These are phyloP conservation scores for Picathartes gymnocephalus DNA, from an alignment of 2,113 vertebrate genomes.

Conservation along the genomic window DNA sequence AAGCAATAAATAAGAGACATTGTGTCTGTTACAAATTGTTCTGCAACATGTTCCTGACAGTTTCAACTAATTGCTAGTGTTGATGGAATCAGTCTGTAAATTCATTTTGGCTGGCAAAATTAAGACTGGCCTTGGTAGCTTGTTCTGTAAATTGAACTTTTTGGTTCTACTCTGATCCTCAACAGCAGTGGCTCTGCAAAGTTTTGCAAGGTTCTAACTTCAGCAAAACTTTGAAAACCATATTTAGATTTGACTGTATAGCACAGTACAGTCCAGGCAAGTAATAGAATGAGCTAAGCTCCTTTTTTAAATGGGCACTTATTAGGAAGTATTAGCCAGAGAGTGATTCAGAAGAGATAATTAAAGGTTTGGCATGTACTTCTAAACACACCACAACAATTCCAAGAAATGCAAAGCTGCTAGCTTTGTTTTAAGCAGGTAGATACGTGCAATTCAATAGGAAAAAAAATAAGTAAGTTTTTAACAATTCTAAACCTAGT, in stretches of 20 bases:
- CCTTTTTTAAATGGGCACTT: background rate
- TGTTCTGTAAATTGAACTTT: background rate
- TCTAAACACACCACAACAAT: rapidly evolving
- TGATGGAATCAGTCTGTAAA: background rate
- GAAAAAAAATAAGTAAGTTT: background rate
- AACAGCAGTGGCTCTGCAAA: background rate
- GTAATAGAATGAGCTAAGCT: background rate
- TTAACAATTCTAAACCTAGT: background rate
- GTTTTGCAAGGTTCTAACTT: background rate
- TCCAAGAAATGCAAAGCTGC: background rate
- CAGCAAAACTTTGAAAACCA: background rate
- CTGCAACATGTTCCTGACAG: background rate
- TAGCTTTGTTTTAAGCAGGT: background rate
- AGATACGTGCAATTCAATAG: background rate
- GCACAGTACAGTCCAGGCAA: background rate
- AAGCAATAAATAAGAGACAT: background rate
- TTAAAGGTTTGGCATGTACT: background rate
- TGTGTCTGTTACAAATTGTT: background rate
- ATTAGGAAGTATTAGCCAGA: background rate
- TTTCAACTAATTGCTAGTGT: background rate
- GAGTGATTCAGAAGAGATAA: background rate
- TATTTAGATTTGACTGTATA: background rate
- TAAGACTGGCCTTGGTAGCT: background rate
- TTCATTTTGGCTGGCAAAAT: background rate
- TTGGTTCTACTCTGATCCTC: background rate